Conservation (phyloP, 2,113 vertebrate genomes). For the Sitta europaea region DNA sequence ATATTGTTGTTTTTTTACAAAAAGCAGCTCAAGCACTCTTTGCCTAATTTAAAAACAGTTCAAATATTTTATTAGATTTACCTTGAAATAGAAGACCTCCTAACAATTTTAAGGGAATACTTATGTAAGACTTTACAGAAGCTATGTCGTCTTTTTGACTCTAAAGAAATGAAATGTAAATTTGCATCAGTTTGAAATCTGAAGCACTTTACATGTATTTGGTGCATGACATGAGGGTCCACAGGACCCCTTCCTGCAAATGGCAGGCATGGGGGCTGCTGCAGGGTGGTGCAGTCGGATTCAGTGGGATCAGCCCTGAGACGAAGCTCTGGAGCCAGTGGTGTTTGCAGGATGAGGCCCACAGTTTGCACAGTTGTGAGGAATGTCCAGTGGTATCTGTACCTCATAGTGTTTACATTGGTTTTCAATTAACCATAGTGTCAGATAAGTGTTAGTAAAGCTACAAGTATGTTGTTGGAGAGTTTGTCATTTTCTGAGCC, state of each 20-base stretch:
- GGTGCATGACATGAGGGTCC: background rate
- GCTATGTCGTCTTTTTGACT: background rate
- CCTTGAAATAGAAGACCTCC: background rate
- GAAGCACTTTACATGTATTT: background rate
- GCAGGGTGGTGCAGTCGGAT: rapidly evolving
- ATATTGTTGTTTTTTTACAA: background rate
- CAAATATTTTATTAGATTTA: background rate
- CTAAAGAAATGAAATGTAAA: background rate
- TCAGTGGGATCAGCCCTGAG: background rate
- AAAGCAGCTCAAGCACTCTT: background rate
- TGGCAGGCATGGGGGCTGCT: background rate
- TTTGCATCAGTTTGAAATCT: background rate
- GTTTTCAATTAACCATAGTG: background rate
- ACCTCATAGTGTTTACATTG: background rate
- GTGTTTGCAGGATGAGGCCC: background rate
- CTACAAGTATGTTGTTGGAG: background rate
- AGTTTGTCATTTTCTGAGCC: background rate
- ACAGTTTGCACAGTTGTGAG: background rate
- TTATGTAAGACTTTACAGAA: slow-evolving; percentile 18
- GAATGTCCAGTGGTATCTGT: background rate
- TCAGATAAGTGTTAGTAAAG: background rate
- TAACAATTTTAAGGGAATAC: background rate
- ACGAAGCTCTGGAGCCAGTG: background rate
- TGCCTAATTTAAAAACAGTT: background rate
- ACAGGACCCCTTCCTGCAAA: background rate